Evolutionary conservation across 2,888 invertebrate genomes (phyloP).

Genomic region (Aleiodes alternator): DNA sequence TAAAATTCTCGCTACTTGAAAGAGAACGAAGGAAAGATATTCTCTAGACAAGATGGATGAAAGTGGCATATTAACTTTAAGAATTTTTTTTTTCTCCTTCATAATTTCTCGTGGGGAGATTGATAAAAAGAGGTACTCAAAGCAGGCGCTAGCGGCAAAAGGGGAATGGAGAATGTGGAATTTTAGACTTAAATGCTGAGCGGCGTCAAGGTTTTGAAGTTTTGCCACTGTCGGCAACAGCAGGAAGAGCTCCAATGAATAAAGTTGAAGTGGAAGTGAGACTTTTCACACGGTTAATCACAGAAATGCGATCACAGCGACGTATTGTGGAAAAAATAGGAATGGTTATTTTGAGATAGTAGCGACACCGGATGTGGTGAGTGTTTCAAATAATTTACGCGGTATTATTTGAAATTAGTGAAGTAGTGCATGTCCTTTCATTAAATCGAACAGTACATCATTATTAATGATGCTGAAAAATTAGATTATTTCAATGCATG

Average conservation of each 20-base stretch:
- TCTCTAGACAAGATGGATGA: conserved; percentile 2
- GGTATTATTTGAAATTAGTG: conserved; percentile 3
- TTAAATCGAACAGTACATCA: too few species aligned
- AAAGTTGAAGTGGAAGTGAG: conserved; percentile 27
- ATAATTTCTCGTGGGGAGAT: not conserved
- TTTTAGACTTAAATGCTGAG: conserved; percentile 24
- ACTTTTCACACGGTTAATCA: not conserved
- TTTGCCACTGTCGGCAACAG: conserved; percentile 10
- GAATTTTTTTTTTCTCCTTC: conserved; percentile 9
- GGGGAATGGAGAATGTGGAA: not conserved
- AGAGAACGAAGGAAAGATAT: not conserved
- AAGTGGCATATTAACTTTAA: conserved; percentile 30
- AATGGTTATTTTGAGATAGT: not conserved
- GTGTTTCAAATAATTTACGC: not conserved
- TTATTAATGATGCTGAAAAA: too few species aligned
- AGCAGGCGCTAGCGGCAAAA: not conserved
- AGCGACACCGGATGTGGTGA: conserved; percentile 4
- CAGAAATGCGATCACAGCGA: conserved; percentile 4
- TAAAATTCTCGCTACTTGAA: conserved; percentile 2
- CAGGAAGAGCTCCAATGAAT: conserved; percentile 5
- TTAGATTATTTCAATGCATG: too few species aligned
- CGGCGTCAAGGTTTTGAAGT: conserved; percentile 14
- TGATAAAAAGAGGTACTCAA: conserved; percentile 20
- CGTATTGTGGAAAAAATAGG: conserved; percentile 10
- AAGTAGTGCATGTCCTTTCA: not conserved